Evolutionary conservation across 2,113 vertebrate species (phyloP).

Genomic region (Triplophysa siluroides): DNA sequence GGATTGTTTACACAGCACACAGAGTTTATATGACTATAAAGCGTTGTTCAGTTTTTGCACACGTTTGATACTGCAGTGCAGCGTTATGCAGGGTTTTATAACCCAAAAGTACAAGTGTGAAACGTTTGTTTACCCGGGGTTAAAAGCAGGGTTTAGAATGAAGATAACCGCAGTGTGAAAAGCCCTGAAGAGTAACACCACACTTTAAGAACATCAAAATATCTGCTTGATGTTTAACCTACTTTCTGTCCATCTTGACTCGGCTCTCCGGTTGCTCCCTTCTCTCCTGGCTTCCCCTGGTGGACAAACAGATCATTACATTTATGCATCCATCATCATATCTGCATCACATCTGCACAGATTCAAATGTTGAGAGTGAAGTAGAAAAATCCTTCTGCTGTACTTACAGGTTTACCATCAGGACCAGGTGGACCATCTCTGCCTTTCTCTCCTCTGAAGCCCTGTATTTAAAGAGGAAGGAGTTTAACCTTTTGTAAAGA

Average conservation of each 20-base stretch:
- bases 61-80: no score
- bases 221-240: constrained; percentile 6
- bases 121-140: no score
- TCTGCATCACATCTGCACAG: no score
- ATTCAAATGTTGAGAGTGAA: no score
- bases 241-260: constrained; percentile 55
- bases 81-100: no score
- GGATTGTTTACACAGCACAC: no score
- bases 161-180: no score
- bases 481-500: neutral
- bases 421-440: constrained; percentile 61
- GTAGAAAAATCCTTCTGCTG: neutral
- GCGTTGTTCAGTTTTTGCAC: no score
- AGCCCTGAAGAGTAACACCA: neutral
- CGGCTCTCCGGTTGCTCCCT: constrained; percentile 47
- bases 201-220: neutral
- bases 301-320: neutral
- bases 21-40: no score
- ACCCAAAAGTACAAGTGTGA: no score
- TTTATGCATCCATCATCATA: neutral
- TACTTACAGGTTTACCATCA: constrained; percentile 63
- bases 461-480: constrained; percentile 39
- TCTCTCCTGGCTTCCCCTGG: constrained; percentile 57
- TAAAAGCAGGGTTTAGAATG: no score
- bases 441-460: constrained; percentile 60